Evolutionary conservation across 1,140 invertebrate species (phyloP).

Genomic region (Thaumatotibia leucotreta): DNA sequence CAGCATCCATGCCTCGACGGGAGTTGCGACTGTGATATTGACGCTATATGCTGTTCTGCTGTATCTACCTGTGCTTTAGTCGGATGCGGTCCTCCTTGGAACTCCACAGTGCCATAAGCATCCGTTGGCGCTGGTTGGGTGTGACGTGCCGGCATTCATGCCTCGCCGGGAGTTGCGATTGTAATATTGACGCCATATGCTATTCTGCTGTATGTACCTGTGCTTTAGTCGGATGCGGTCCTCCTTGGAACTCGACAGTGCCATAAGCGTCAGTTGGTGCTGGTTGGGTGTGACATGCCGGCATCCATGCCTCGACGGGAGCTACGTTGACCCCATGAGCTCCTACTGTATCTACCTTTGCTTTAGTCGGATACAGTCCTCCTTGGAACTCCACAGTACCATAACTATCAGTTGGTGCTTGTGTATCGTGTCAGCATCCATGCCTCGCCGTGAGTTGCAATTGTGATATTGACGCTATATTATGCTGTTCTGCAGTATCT

Average conservation of each 20-base stretch:
- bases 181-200: no score
- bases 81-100: constrained; percentile 96
- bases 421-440: no score
- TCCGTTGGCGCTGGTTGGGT: constrained; percentile 92
- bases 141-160: constrained; percentile 88
- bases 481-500: no score
- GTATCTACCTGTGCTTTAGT: constrained; percentile 95
- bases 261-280: constrained; percentile 97
- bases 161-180: no score
- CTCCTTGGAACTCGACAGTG: constrained; percentile 97
- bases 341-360: no score
- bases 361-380: no score
- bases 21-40: no score
- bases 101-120: constrained; percentile 98
- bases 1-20: no score
- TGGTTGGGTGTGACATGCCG: constrained; percentile 88
- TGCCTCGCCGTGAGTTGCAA: no score
- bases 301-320: constrained; percentile 84
- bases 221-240: constrained; percentile 96
- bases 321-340: constrained; percentile 69
- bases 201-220: constrained; percentile 84
- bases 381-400: constrained; percentile 85
- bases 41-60: no score
- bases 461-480: no score
- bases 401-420: no score